A percentile compares a stretch with the other conserved stretches of the same genome.
These are phyloP conservation scores for Scophthalmus maximus DNA, from an alignment of 2,113 vertebrate species.

Conservation along the genomic window DNA sequence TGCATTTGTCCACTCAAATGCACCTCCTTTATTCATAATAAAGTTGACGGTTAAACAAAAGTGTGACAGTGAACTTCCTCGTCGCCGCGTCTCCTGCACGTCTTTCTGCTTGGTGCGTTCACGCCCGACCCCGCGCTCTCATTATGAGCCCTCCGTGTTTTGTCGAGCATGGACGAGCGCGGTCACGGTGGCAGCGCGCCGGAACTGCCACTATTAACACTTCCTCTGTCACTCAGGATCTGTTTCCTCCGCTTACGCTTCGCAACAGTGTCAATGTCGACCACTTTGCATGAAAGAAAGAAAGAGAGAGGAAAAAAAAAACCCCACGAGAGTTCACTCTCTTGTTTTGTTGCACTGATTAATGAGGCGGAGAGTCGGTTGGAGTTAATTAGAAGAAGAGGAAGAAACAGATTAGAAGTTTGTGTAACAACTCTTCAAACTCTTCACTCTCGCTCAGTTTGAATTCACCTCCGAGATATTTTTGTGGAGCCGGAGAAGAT, in stretches of 20 bases:
- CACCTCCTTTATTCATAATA: no score
- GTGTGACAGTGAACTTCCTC: slow-evolving; percentile 18
- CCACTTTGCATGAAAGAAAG: slow-evolving; percentile 50
- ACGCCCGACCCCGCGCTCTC: slow-evolving; percentile 11
- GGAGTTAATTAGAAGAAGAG: slow-evolving; percentile 8
- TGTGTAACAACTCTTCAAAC: not conserved
- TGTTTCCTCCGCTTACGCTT: slow-evolving; percentile 24
- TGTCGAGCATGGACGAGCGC: slow-evolving; percentile 52
- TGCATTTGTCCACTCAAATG: no score
- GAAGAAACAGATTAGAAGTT: slow-evolving; percentile 41
- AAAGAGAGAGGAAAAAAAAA: slow-evolving; percentile 17
- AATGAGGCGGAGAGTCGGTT: slow-evolving; percentile 4
- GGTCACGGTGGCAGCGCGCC: slow-evolving; percentile 1
- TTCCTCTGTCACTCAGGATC: slow-evolving; percentile 40
- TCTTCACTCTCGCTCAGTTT: not conserved
- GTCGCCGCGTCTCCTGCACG: not conserved
- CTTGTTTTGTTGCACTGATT: slow-evolving; percentile 33
- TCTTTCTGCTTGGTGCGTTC: slow-evolving; percentile 1
- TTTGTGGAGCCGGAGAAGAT: no score
- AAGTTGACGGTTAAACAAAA: slow-evolving; percentile 1
- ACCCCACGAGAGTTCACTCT: slow-evolving; percentile 5
- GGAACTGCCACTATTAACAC: slow-evolving; percentile 50
- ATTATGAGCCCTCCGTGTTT: slow-evolving; percentile 39
- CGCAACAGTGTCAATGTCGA: slow-evolving; percentile 11
- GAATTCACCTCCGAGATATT: not conserved